Conservation (phyloP, 2,797 vertebrate genomes). For the Siniperca scherzeri region DNA sequence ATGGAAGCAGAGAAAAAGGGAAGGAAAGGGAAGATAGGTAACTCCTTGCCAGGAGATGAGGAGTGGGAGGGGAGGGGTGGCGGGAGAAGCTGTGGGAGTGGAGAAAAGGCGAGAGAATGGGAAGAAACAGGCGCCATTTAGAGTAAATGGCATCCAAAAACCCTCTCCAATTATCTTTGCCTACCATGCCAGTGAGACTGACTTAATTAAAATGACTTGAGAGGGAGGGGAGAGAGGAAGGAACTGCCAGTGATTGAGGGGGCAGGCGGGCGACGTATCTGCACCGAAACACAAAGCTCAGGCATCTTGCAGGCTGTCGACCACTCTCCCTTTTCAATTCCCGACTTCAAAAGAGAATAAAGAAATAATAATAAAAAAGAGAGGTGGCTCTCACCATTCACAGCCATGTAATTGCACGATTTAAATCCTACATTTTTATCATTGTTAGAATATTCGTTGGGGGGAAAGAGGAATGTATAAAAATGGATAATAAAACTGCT, state of each 20-base stretch:
- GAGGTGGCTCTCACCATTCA: slow-evolving; percentile 73
- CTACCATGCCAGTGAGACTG: slow-evolving; percentile 89
- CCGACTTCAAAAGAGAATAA: slow-evolving; percentile 88
- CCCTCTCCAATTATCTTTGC: slow-evolving; percentile 91
- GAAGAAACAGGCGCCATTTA: slow-evolving; percentile 87
- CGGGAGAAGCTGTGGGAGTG: slow-evolving; percentile 66
- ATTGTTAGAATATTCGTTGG: slow-evolving; percentile 70
- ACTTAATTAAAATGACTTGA: slow-evolving; percentile 92
- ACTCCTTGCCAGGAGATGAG: slow-evolving; percentile 79
- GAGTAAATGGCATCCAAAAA: slow-evolving; percentile 90
- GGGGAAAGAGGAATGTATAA: slow-evolving; percentile 47
- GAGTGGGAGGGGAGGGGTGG: slow-evolving; percentile 48
- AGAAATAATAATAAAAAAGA: slow-evolving; percentile 84
- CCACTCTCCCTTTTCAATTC: slow-evolving; percentile 89
- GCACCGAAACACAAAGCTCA: slow-evolving; percentile 87
- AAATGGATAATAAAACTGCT: slow-evolving; percentile 81
- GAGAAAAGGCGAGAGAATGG: slow-evolving; percentile 79
- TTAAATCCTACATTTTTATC: slow-evolving; percentile 83
- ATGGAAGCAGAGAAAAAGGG: slow-evolving; percentile 67
- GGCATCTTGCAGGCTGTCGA: slow-evolving; percentile 76
- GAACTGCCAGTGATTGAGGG: slow-evolving; percentile 85
- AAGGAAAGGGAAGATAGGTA: slow-evolving; percentile 74
- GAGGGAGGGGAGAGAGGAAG: slow-evolving; percentile 80
- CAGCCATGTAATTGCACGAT: slow-evolving; percentile 85
- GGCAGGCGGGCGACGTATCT: slow-evolving; percentile 87